Base-by-base conservation (phyloP, 2,113 vertebrate species). In the Lasiurus cinereus region DNA sequence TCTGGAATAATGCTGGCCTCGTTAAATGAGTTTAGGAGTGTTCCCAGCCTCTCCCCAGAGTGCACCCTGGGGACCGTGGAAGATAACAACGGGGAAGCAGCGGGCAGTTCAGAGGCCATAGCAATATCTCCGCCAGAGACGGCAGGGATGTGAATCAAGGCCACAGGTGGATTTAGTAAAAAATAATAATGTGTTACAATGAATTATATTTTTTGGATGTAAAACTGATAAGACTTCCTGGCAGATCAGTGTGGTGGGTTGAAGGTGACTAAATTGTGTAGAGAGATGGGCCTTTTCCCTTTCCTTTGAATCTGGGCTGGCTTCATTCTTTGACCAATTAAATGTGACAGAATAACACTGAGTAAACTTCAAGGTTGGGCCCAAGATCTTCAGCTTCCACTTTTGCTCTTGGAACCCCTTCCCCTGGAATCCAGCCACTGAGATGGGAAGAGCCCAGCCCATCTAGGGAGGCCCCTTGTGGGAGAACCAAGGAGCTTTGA, bases 11-110 rank as follows among this genome's bases (percentile, higher is more conserved):
- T 31, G 29, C 64, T 66, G 27, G 64, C 64, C 64, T 66, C 64
- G 1, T 31, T 31, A 29, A 66, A 66, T 66, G 64, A 31, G 64
- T 66, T 31, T 66, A 31, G 64, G 5, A 66, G 64, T 31, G 29
- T 31, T 31, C 39, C 69, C 19, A 5, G 24, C 76, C 59, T 12
- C 11, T 19, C 14, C n/a, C 54, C 64, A 19, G 19, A 3, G 39
- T 6, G 54, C 18, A 27, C 13, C 31, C 13, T 1, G 13, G 5
- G 4, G 39, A 16, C 59, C 1, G 11, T 0, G n/a, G 16, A 6
- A 27, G 83, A 48, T 3, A n/a, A 19, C 24, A 9, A 36, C 24
- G 83, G 22, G 21, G 67, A 33, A 48, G 76, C 1, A 62, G 3
- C n/a, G 24, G 21, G 36, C 2, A 16, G n/a, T 10, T 13, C 27